Evolutionary conservation across 2,888 invertebrate genomes (phyloP), one percentile per base, ranked within the genome.

Genomic region (Eulithis prunata): DNA sequence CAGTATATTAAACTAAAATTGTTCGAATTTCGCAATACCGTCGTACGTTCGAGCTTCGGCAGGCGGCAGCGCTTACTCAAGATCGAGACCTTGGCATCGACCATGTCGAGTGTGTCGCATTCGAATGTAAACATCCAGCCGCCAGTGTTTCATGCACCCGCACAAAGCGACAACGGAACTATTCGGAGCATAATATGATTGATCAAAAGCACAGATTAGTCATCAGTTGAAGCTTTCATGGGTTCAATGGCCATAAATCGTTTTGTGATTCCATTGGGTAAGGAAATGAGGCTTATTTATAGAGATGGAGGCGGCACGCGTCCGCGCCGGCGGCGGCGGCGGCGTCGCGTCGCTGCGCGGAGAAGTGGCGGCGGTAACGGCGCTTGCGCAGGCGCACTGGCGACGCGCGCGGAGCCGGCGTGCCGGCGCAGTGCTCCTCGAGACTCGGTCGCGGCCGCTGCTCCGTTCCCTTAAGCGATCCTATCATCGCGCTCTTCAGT

Each of bases 241-340:
- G 84, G 92, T 90, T 92, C 91, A 91, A 85, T 80, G 90, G 83
- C 88, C 92, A 91, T 91, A 90, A 88, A 88, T 89, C 87, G 86
- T 86, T 84, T 88, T 85, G 79, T 84, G 87, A 87, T 87, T 86
- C 82, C 82, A 82, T 86, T 81, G 74, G 78, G 82, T 85, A 86
- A 89, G 90, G 92, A 91, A 91, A 87, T 87, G 79, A 82, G 78
- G 82, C 83, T 86, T 91, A 92, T 92, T 92, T 87, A 89, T 91
- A 91, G 89, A 85, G 84, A 77, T 77, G 76, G 80, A 74, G 57
- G 78, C 74, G 76, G 83, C 83, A 78, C 79, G 84, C 84, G 84
- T 75, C 68, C 66, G 65, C 71, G 75, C 70, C 71, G 45, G 71
- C 78, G 74, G 62, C 73, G 68, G 63, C 70, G 69, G 49, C 49